phyloP scores from a whole-genome alignment of 2,797 vertebrate species.

The Syngnathus acus region DNA sequence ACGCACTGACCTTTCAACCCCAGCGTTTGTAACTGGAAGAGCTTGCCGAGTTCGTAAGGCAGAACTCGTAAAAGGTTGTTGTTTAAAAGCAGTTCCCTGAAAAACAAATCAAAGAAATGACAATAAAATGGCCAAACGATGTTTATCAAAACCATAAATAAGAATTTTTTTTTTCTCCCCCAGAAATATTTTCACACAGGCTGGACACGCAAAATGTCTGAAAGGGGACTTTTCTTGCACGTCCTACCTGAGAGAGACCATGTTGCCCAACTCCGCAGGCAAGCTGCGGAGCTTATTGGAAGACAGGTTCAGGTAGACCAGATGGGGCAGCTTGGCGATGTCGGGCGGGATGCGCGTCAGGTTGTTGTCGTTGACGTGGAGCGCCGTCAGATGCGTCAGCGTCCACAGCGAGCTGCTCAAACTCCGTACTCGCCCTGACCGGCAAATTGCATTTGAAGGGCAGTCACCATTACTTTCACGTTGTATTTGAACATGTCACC shows the following conservation, averaged over 20 bases:
- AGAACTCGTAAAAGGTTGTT: conserved; percentile 99
- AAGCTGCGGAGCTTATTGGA: conserved; percentile 99
- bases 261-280: conserved; percentile 98
- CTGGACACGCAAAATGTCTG: neutral
- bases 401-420: conserved; percentile 92
- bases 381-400: conserved; percentile 95
- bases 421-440: conserved; percentile 86
- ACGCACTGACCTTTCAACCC: conserved; percentile 85
- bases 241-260: conserved; percentile 97
- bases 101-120: conserved; percentile 1
- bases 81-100: conserved; percentile 99
- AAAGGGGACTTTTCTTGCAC: neutral
- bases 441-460: neutral
- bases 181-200: no score
- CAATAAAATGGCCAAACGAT: no score
- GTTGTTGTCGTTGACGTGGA: conserved; percentile 98
- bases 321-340: conserved; percentile 95
- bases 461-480: no score
- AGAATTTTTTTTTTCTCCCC: no score
- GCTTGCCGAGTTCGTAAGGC: conserved; percentile 98
- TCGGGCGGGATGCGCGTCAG: conserved; percentile 95
- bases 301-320: conserved; percentile 97
- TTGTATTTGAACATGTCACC: conserved; percentile 14
- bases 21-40: conserved; percentile 96
- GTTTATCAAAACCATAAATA: no score